Evolutionary conservation across 2,113 vertebrate genomes (phyloP), one percentile per base, ranked within the genome.

Genomic region (Strigops habroptila): DNA sequence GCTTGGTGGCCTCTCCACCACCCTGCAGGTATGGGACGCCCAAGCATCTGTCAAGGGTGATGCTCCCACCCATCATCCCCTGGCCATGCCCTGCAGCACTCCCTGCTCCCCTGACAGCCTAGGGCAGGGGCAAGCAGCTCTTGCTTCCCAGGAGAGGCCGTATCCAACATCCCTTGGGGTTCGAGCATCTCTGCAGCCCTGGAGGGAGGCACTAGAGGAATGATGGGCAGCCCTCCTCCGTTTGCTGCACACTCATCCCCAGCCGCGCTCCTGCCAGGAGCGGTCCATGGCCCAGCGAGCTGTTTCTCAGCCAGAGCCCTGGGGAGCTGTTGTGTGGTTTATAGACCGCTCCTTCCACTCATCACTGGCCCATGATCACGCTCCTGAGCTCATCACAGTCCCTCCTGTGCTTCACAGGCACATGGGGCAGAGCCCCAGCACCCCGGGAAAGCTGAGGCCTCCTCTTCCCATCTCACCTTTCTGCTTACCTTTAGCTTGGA

Each of bases 401-500:
- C 31, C 10, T 62, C 71, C 73, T 6, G 2, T 2, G 0, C 44
- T 84, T 75, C 0, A 1, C 39, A 48, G 41, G 33, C 57, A 21
- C 2, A 3, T 12, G 22, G 16, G 19, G 53, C 48, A 73, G 28
- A 75, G 60, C 27, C 52, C 39, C 3, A 1, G 19, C 1, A 0
- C 76, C 21, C 46, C 2, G 0, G 15, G 25, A 71, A 79, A 93
- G 33, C 14, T 6, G 31, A 60, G 43, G 55, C 55, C 21, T 78
- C 14, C 6, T 88, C 31, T 71, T 82, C 43, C 74, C 35, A 10
- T 86, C 37, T 75, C 44, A 51, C 7, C 49, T 94, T 55, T 55
- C 22, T 2, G 0, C 98, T 99, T 97, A 99, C 99, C 99, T 98
- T 98, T 98, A 91, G 98, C 98, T 97, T 98, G 98, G 95, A 99